A percentile compares a stretch with the other conserved stretches of the same genome.
phyloP scores from a whole-genome alignment of 2,797 vertebrate genomes.

The Gila robusta region DNA sequence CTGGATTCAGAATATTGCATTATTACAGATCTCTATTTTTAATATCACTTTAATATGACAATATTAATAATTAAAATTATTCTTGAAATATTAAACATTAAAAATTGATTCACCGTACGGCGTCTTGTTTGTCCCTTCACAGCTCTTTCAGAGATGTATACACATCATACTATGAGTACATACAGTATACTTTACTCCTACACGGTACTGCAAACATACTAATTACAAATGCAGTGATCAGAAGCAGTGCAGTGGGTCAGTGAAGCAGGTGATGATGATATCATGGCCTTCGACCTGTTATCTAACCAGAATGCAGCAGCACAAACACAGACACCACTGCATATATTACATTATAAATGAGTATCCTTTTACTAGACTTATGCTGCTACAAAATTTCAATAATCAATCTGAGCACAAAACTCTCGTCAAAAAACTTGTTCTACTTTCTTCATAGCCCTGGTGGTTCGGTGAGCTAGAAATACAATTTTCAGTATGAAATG shows the following conservation, averaged over 20 bases:
- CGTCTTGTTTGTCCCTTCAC: neutral
- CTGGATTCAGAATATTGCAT: neutral
- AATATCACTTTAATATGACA: too few species aligned
- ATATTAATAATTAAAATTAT: neutral
- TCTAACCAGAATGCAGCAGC: neutral
- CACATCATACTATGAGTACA: neutral
- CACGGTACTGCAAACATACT: neutral
- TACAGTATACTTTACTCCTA: neutral
- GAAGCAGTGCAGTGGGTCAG: constrained; percentile 13
- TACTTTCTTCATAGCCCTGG: neutral
- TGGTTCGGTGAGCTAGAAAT: constrained; percentile 22
- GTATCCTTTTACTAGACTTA: neutral
- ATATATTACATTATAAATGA: neutral
- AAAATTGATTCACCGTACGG: neutral
- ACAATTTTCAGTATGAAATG: constrained; percentile 10
- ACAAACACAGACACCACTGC: neutral
- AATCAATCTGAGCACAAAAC: neutral
- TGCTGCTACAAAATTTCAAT: neutral
- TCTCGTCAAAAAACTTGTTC: constrained; percentile 11
- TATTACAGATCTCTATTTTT: neutral
- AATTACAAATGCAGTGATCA: neutral
- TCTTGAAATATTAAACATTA: neutral
- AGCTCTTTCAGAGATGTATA: neutral
- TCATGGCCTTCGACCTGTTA: neutral
- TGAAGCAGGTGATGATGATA: constrained; percentile 8